Evolutionary conservation across 2,888 invertebrate genomes (phyloP).

Genomic region (Pteria penguin): DNA sequence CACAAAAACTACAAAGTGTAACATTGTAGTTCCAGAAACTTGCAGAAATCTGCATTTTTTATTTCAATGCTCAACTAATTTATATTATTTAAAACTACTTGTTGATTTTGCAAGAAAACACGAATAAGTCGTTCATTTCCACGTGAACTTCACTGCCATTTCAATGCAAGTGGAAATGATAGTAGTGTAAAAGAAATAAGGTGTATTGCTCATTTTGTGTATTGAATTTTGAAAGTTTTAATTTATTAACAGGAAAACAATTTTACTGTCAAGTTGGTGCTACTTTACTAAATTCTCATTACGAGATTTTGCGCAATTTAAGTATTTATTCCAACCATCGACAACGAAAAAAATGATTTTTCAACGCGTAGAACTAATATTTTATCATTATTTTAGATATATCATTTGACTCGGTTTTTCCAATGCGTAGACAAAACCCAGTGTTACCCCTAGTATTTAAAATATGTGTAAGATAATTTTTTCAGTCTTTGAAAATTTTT

Average conservation of each 20-base stretch:
- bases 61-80: constrained; percentile 18
- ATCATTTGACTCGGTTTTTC: neutral
- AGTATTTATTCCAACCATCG: no score
- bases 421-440: neutral
- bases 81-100: constrained; percentile 15
- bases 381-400: neutral
- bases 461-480: neutral
- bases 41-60: constrained; percentile 15
- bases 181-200: no score
- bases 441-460: no score
- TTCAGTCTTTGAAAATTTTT: no score
- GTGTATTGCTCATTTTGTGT: no score
- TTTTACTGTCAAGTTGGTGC: no score
- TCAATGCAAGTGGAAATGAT: constrained; percentile 63
- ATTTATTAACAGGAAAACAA: no score
- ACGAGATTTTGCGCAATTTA: no score
- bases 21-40: no score
- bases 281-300: no score
- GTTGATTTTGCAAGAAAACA: constrained; percentile 5
- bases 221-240: no score
- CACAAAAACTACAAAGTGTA: constrained; percentile 13
- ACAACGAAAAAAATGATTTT: constrained; percentile 7
- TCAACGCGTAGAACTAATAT: no score
- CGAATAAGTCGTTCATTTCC: neutral
- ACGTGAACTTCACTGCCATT: constrained; percentile 57